Evolutionary conservation across 2,888 invertebrate species (phyloP).

Genomic region (Leptopterna dolabrata): DNA sequence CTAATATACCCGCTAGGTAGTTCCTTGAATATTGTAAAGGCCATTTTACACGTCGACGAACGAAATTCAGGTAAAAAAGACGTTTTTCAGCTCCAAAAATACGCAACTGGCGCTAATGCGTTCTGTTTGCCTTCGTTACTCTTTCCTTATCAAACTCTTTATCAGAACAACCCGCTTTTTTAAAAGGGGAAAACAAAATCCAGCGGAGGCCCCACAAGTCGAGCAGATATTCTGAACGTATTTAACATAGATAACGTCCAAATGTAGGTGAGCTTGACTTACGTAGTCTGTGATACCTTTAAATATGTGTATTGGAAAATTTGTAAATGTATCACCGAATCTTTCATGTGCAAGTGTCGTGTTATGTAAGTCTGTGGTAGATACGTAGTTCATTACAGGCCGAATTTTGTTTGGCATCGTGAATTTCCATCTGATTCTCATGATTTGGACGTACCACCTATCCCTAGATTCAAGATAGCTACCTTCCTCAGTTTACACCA

Average conservation of each 20-base stretch:
- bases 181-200: background rate
- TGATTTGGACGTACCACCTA: no score
- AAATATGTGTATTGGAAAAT: background rate
- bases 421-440: no score
- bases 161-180: background rate
- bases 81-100: background rate
- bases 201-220: background rate
- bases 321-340: no score
- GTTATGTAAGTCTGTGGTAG: no score
- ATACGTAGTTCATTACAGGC: no score
- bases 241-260: constrained; percentile 1
- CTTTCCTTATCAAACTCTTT: background rate
- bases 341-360: no score
- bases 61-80: background rate
- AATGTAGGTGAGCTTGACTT: background rate
- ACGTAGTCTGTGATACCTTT: background rate
- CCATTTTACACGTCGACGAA: no score
- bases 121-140: background rate
- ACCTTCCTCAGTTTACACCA: no score
- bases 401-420: no score
- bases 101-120: background rate
- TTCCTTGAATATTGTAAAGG: no score
- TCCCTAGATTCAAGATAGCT: no score
- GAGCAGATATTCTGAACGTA: constrained; percentile 5
- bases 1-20: no score